Base-by-base conservation (phyloP, 2,888 invertebrate species). In the Bombyx huttoni region DNA sequence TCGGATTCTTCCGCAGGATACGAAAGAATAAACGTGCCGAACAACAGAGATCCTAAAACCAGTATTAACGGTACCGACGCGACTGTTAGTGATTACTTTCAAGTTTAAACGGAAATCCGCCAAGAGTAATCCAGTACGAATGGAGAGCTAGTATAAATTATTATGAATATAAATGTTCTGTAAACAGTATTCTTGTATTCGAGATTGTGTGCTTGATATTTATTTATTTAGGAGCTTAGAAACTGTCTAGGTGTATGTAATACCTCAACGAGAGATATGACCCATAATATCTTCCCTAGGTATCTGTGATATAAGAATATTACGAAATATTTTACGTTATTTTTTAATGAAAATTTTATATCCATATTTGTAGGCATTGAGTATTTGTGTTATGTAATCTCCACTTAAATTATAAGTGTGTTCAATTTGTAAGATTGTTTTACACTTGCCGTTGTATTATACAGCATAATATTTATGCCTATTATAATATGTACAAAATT, bases 251-350 rank as follows among this genome's bases (percentile, higher is more conserved):
- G 61, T 73, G 59, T 68, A 63, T n/a, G n/a, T 75, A 72, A 71
- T 78, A 83, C 82, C 82, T 81, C 77, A 73, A 70, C 59, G 68
- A 66, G 72, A 75, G 70, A 76, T 77, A 70, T 71, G 69, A 73
- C 66, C 62, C 68, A 65, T 74, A 72, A 78, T 75, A 80, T 81
- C 80, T 85, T 83, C 82, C 81, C 73, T 83, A 77, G 85, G 78
- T 79, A 82, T 81, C 87, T 87, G 87, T 87, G 87, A 87, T 87
- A 86, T 82, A 74, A 73, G 71, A 72, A 67, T 77, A 73, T 76
- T 66, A 67, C 63, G 61, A 67, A 63, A 68, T 69, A 63, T 68
- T 71, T 67, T 66, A 67, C 70, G 70, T 73, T 75, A 73, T 68
- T 71, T 70, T 40, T 67, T 57, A 58, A 53, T 65, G 61, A 67